Base-by-base conservation (phyloP, 2,113 vertebrate genomes). In the Sula dactylatra region DNA sequence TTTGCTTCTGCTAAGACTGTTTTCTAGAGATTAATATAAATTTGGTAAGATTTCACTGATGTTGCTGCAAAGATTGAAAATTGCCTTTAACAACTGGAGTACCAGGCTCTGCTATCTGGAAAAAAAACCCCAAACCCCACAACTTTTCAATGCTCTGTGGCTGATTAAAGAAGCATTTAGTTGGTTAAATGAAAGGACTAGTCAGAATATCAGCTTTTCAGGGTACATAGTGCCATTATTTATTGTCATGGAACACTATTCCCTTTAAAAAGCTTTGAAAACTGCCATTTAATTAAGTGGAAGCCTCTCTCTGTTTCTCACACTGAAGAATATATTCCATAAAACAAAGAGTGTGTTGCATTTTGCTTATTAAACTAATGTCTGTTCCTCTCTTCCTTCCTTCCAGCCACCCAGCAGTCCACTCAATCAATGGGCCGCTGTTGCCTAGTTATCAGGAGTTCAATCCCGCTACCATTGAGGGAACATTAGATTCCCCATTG, bases 91-190 rank as follows among this genome's bases (percentile, higher is more conserved):
- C 8, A 79, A 77, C 0, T 66, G 20, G 10, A 86, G 79, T 91
- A 81, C 45, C 24, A 79, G 71, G 49, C 77, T 92, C 80, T 81
- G 69, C 55, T 76, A 44, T 52, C 31, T 87, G 55, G 34, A 70
- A 31, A 81, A 88, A 25, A 27, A 26, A 27, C 5, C 15, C 14
- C 50, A 20, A 64, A 17, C 15, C 19, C 11, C 36, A 59, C 19
- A 92, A 91, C 27, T 64, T 67, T 92, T 84, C 45, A 92, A 15
- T 62, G 54, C 34, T 79, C 54, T 50, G 11, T 71, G 16, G 32
- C 87, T 80, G 89, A 52, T 87, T 86, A 92, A 92, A 96, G 81
- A 85, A 92, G 34, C 64, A 73, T 93, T 96, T 87, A 58, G 13
- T n/a, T 83, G 34, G 14, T 88, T 87, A 96, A 88, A 83, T 82